Evolutionary conservation across 2,888 invertebrate genomes (phyloP), one percentile per base, ranked within the genome.

Genomic region (Tortricodes alternella): DNA sequence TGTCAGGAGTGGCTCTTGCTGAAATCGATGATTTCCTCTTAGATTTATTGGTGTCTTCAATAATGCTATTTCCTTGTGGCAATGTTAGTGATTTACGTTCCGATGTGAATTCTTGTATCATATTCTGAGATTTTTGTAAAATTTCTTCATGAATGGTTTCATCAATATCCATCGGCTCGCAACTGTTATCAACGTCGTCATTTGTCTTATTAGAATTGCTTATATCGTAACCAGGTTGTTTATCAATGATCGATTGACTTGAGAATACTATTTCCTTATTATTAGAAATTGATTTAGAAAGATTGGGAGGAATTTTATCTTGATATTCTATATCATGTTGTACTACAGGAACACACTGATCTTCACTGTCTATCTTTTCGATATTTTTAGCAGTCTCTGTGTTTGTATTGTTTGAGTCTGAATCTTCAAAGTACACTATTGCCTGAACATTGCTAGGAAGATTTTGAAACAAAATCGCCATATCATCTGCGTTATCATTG

Each of bases 161-260:
- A 71, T 90, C 90, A 66, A 90, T 73, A 70, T 90, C 90, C 89
- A 90, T 90, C 18, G 89, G 88, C 70, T 90, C 89, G 64, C 76
- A 81, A 57, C 73, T 76, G 21, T 75, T 64, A 64, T 78, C 73
- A 37, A 43, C 44, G 24, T 11, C 38, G 11, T 51, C 34, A n/a
- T 13, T n/a, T 27, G 39, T 52, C 9, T 9, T 29, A n/a, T 23
- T 57, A 5, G 32, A 16, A 23, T 56, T 56, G 24, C 34, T 59
- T 37, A 21, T 35, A 9, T 53, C 23, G 27, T 38, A 44, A 39
- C 35, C 44, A 32, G 57, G 23, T 29, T 51, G 21, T 3, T 48
- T 35, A 6, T 55, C 48, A 56, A 32, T 64, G 39, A 61, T 52
- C n/a, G 55, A 46, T 7, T 58, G 48, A 43, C 49, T 23, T 3